Evolutionary conservation across 1,140 invertebrate species (phyloP), one percentile per base, ranked within the genome.

Genomic region (Lordiphosa clarofinis): DNA sequence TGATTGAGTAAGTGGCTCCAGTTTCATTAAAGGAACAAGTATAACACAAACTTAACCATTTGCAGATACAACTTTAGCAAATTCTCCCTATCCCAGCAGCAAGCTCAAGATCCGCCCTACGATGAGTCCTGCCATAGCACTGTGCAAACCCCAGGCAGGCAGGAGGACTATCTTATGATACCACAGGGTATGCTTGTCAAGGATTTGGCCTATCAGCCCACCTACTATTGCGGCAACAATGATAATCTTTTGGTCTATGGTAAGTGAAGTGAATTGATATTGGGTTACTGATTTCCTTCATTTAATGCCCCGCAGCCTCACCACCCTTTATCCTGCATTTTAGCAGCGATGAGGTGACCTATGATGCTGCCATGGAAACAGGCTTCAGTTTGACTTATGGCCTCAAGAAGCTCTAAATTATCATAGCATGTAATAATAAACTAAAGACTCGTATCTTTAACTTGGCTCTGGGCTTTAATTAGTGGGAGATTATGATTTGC

Each of bases 121-220:
- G 82, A 87, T 38, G 69, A 73, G 48, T 68, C 66, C 37, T 87
- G 86, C 56, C 84, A 73, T 19, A 28, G 72, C 8, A 73, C 62
- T 7, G 60, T 79, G 15, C 61, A 67, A 39, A 86, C 86, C 39
- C 13, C 48, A 0, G 79, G 79, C 7, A 35, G 86, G 15, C 64
- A 75, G 44, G 89, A 91, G 50, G 91, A 92, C 70, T 91, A 90
- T 73, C 66, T 91, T 10, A 89, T 90, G 82, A 91, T 92, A 35
- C 90, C 90, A 15, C 78, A 86, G 37, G 59, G 79, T 12, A 48
- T 86, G 24, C 42, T 84, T 46, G 60, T 61, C 50, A 70, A 47
- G 52, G 78, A 86, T 56, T 52, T 50, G 11, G 69, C 64, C 64
- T 84, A 21, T 89, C 91, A 58, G 90, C 90, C 12, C 73, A 90